Conservation (phyloP, 2,888 invertebrate genomes). For the Epistrophella euchroma region DNA sequence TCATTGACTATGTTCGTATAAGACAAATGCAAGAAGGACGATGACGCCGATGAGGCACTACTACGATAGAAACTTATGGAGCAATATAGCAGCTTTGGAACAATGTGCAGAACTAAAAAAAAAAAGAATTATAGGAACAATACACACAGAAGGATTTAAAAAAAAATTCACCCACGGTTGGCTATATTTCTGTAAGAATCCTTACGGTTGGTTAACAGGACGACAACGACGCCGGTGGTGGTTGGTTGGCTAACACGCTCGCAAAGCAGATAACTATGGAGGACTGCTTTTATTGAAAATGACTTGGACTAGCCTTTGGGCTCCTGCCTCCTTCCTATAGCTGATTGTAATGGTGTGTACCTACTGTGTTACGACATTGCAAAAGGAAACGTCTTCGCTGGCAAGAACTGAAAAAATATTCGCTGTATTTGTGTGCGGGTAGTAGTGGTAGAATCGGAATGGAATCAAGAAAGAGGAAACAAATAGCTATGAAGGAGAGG, state of each 20-base stretch:
- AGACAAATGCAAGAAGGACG: conserved; percentile 58
- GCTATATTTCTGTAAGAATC: conserved; percentile 66
- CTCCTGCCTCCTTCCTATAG: conserved; percentile 12
- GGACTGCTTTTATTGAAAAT: conserved; percentile 44
- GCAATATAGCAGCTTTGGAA: conserved; percentile 10
- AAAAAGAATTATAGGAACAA: not conserved
- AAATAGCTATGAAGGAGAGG: conserved; percentile 15
- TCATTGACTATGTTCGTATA: conserved; percentile 50
- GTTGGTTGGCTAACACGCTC: conserved; percentile 52
- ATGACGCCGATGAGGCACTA: conserved; percentile 9
- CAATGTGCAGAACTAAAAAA: conserved; percentile 1
- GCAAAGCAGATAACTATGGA: conserved; percentile 37
- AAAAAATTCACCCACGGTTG: conserved; percentile 70
- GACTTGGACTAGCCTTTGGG: conserved; percentile 61
- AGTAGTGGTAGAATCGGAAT: not conserved
- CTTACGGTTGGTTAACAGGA: conserved; percentile 70
- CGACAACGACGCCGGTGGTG: conserved; percentile 56
- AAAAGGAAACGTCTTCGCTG: not conserved
- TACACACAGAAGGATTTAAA: conserved; percentile 12
- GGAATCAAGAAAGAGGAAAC: conserved; percentile 4
- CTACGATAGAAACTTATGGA: conserved; percentile 32
- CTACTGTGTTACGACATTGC: not conserved
- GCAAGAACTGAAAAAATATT: not conserved
- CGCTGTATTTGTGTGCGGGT: conserved; percentile 2
- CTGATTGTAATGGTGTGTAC: conserved; percentile 9